These are phyloP conservation scores for Trilocha varians DNA, from an alignment of 2,888 invertebrate species.

Conservation along the genomic window DNA sequence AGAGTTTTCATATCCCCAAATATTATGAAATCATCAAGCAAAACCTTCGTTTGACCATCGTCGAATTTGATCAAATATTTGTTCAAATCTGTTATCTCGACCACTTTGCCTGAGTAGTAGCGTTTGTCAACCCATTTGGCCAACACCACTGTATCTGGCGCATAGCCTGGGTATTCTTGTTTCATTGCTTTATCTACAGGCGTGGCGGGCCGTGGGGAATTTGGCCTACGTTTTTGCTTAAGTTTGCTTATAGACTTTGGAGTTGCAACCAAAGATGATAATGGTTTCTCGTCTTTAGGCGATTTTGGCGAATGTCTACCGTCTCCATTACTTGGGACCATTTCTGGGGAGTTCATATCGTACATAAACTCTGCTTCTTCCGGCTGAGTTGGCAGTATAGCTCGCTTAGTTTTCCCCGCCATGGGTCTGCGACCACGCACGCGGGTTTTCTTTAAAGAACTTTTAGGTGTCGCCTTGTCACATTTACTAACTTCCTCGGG, in stretches of 20 bases:
- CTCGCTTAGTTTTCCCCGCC: slow-evolving; percentile 56
- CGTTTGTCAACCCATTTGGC: slow-evolving; percentile 80
- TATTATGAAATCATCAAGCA: slow-evolving; percentile 76
- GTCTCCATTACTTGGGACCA: slow-evolving; percentile 55
- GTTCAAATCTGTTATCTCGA: slow-evolving; percentile 68
- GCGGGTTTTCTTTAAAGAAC: slow-evolving; percentile 60
- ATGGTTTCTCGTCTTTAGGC: slow-evolving; percentile 54
- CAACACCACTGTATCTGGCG: slow-evolving; percentile 68
- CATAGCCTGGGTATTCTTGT: slow-evolving; percentile 47
- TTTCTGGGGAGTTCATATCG: slow-evolving; percentile 65
- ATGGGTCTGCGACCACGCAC: slow-evolving; percentile 59
- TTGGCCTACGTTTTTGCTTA: slow-evolving; percentile 55
- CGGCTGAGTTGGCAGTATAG: slow-evolving; percentile 52
- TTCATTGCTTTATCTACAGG: slow-evolving; percentile 55
- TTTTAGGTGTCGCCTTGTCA: slow-evolving; percentile 67
- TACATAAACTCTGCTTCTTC: slow-evolving; percentile 62
- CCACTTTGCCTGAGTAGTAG: slow-evolving; percentile 77
- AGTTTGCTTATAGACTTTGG: slow-evolving; percentile 59
- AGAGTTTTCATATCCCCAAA: slow-evolving; percentile 66
- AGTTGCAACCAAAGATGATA: slow-evolving; percentile 43
- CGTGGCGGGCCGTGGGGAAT: slow-evolving; percentile 56
- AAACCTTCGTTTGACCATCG: slow-evolving; percentile 73
- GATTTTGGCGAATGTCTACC: slow-evolving; percentile 43
- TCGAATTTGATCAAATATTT: slow-evolving; percentile 77
- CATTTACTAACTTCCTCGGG: slow-evolving; percentile 54